Base-by-base conservation (phyloP, 1,140 invertebrate species). In the Pararge aegeria region DNA sequence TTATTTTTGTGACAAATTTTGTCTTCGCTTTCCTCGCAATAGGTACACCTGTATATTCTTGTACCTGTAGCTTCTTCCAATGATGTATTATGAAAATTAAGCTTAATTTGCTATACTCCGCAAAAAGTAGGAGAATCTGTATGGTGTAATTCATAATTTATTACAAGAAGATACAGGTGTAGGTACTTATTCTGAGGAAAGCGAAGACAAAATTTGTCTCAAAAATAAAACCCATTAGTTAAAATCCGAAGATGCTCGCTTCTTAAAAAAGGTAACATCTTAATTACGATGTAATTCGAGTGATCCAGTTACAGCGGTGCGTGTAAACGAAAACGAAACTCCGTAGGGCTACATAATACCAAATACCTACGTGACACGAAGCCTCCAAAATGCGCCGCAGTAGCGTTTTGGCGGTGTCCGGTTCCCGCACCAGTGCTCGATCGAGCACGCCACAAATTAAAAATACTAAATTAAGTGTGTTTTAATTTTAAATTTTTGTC, bases 331-430 rank as follows among this genome's bases (percentile, higher is more conserved):
- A 58, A 57, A 59, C 24, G 49, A 57, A 63, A 51, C 61, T 38
- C 34, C 48, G 34, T 50, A 30, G 48, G 66, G 60, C 57, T 61
- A 64, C 56, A 53, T 60, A 64, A 68, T 64, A 68, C 46, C 46
- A 16, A 49, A 12, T 37, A 37, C 34, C 15, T 49, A 49, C 61
- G 56, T 64, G 55, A 59, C 59, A 54, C 60, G 80, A 83, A 83
- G 72, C 80, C 80, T 54, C 67, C 55, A 61, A 74, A 80, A 75
- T 78, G 80, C 75, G 61, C 38, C 49, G 61, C 75, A 66, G 79
- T 83, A 83, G 79, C 76, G 61, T 75, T 80, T 77, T 55, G 79
- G 68, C 66, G 77, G 79, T 80, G 71, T 82, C 70, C 30, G 65
- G 78, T 68, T 38, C 70, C 13, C 48, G 60, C 34, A 53, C 55